Conservation (phyloP, 2,888 invertebrate genomes). For the Cosmorhoe ocellata region DNA sequence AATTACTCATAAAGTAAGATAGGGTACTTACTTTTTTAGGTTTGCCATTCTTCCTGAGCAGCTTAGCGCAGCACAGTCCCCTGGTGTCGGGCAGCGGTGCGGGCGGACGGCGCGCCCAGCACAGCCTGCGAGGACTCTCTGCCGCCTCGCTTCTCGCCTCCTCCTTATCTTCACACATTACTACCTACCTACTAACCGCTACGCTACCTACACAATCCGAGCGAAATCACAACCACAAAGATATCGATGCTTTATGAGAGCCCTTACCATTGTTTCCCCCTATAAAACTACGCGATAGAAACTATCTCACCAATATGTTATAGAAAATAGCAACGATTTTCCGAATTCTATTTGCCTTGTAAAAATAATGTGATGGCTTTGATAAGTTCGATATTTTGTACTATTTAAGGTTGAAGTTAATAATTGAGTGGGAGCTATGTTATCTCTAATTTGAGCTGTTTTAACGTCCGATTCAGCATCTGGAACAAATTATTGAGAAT, state of each 20-base stretch:
- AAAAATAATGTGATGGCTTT: conserved; percentile 37
- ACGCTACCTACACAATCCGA: conserved; percentile 52
- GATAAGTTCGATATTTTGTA: conserved; percentile 77
- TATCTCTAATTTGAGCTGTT: conserved; percentile 53
- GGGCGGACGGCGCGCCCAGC: conserved; percentile 70
- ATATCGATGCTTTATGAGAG: conserved; percentile 76
- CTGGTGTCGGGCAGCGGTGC: conserved; percentile 86
- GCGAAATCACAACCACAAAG: conserved; percentile 69
- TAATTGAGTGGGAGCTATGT: conserved; percentile 48
- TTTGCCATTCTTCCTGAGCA: conserved; percentile 90
- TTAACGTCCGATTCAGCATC: conserved; percentile 79
- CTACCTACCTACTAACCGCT: conserved; percentile 54
- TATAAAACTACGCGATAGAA: conserved; percentile 58
- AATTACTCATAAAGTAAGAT: conserved; percentile 9
- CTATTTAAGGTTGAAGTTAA: conserved; percentile 51
- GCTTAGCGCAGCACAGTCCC: conserved; percentile 91
- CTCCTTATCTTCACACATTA: conserved; percentile 78
- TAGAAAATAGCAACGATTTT: conserved; percentile 58
- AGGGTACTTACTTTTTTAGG: conserved; percentile 87
- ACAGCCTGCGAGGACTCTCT: conserved; percentile 65
- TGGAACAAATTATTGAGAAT: conserved; percentile 53
- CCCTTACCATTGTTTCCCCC: conserved; percentile 74
- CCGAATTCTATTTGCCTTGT: conserved; percentile 40
- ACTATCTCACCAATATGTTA: conserved; percentile 60
- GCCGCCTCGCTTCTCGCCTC: conserved; percentile 68